Percentiles rank a stretch among this genome's conserved stretches.
Evolutionary conservation across 1,140 invertebrate species (phyloP).

Genomic region (Chironomus tepperi): DNA sequence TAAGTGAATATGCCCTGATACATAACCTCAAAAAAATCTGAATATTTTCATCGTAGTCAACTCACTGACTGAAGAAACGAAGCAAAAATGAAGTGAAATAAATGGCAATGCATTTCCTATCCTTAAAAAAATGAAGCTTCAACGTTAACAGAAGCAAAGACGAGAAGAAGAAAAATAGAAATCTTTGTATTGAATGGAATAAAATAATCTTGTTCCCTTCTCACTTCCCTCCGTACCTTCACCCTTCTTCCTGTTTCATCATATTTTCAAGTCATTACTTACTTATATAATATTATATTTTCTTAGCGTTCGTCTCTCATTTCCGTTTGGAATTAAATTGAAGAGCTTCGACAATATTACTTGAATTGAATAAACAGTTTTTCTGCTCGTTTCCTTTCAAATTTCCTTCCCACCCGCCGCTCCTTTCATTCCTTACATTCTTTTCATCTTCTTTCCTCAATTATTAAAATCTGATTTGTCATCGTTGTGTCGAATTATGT

Average conservation of each 20-base stretch:
- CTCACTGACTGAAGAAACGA: no score
- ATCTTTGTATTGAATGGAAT: not conserved
- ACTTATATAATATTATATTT: conserved; percentile 6
- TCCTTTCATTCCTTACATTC: not conserved
- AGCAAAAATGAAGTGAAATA: no score
- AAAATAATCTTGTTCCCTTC: not conserved
- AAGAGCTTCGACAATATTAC: conserved; percentile 4
- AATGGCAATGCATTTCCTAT: no score
- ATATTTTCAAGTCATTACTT: not conserved
- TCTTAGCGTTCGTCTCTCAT: not conserved
- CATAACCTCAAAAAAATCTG: no score
- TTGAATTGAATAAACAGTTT: conserved; percentile 18
- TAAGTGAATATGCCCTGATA: no score
- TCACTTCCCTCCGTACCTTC: not conserved
- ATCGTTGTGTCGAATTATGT: not conserved
- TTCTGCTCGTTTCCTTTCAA: conserved; percentile 15
- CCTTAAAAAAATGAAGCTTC: no score
- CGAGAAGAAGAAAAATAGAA: not conserved
- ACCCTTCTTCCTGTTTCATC: not conserved
- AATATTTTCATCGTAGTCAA: no score
- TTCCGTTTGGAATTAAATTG: conserved; percentile 16
- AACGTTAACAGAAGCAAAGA: no score
- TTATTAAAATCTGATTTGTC: conserved; percentile 24
- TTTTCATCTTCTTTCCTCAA: not conserved
- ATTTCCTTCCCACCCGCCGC: not conserved